Evolutionary conservation across 2,888 invertebrate genomes (phyloP), one percentile per base, ranked within the genome.

Genomic region (Sarcophaga caerulescens): DNA sequence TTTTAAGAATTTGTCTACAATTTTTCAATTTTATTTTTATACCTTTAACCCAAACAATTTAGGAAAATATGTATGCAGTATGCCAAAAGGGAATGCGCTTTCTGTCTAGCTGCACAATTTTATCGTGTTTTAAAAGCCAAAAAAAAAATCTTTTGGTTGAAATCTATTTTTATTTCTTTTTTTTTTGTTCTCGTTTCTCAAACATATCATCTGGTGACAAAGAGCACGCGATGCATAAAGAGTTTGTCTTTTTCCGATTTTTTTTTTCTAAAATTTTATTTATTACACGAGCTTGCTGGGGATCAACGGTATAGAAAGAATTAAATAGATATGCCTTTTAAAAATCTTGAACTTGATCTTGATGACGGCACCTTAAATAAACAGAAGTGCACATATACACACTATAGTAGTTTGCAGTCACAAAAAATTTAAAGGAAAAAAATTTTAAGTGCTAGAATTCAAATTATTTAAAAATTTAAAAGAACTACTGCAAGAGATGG

Each of bases 261-360:
- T 35, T 74, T 74, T 73, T 63, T 75, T 19, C 59, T 12, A 19
- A 70, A 59, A 19, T 77, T 81, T 85, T 84, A 68, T 85, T 80
- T 79, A 71, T 85, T 81, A 69, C 70, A 59, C 52, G 45, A 68
- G 75, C 69, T 77, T 59, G 79, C 23, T 65, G 79, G 62, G 85
- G 57, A 81, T 81, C 65, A 77, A 80, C 83, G 74, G 74, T 83
- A 84, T 78, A 81, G 19, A 85, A 60, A 81, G 19, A 85, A 60
- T 73, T 59, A 80, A 19, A 85, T 70, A 78, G 78, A 81, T 78
- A 10, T 86, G 86, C 84, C 86, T 86, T 87, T 87, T 65, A 82
- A 84, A 86, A 52, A 68, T 90, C 90, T 81, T 91, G 92, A 92
- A 91, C 92, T 92, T 92, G 92, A 91, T 91, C 91, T 91, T 92